Base-by-base conservation (phyloP, 2,888 invertebrate species). In the Hydropsyche betteni region DNA sequence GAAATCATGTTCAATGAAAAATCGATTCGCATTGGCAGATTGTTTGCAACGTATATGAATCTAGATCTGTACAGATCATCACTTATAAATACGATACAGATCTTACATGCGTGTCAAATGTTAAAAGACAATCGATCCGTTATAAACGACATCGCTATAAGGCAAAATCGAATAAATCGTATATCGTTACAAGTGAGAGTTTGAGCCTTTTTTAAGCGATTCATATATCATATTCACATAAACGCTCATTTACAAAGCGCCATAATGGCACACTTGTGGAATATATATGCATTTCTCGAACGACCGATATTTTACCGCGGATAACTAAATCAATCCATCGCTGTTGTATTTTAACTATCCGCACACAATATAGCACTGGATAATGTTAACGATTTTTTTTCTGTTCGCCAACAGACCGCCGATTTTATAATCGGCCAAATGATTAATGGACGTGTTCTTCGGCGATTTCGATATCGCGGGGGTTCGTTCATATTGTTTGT, bases 251-350 rank as follows among this genome's bases (percentile, higher is more conserved):
- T 64, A 64, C 64, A 12, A 64, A 58, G 24, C n/a, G 44, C 44
- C 44, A 44, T 44, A 44, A 44, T 44, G 44, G 44, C 44, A 64
- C 34, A 12, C 34, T 64, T 64, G 36, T 36, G 64, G 36, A 64
- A 64, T 64, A 36, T 61, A 51, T 61, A 12, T 36, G 55, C 4
- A 10, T 16, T n/a, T 55, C 55, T 55, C 55, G 55, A 8, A 10
- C 64, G 64, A 64, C 33, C 64, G 64, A 64, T 64, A 64, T 64
- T 64, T 64, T 12, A 64, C 12, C 36, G 36, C 36, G 34, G 36
- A 64, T 64, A 64, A 64, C 64, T 64, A 64, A 64, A 64, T 64
- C 64, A 64, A 64, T 64, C 64, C n/a, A 64, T 64, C 64, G 64
- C 34, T 36, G 34, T 34, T 64, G 34, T 36, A 36, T 14, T n/a